Evolutionary conservation across 1,140 invertebrate genomes (phyloP).

Genomic region (Coptotermes formosanus): DNA sequence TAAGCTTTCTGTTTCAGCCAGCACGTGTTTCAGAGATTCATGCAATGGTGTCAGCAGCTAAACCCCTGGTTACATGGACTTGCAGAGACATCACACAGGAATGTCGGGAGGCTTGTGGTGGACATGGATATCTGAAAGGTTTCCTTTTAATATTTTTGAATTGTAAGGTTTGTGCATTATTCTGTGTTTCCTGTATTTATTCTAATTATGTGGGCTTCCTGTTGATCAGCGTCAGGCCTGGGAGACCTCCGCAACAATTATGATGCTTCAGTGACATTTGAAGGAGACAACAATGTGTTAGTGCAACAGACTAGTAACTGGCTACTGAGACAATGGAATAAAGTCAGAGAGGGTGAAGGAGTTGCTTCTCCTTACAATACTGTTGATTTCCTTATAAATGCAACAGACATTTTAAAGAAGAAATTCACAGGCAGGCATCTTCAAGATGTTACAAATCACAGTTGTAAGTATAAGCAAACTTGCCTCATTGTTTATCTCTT

Average conservation of each 20-base stretch:
- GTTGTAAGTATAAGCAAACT: constrained; percentile 11
- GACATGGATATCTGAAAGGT: constrained; percentile 77
- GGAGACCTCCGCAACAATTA: constrained; percentile 84
- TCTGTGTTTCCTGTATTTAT: constrained; percentile 9
- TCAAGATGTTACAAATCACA: constrained; percentile 46
- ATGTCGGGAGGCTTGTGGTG: constrained; percentile 86
- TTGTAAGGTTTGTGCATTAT: background rate
- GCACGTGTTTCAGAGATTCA: constrained; percentile 84
- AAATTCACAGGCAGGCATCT: constrained; percentile 52
- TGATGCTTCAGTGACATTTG: constrained; percentile 91
- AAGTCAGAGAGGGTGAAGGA: constrained; percentile 45
- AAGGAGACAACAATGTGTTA: constrained; percentile 95
- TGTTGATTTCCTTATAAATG: constrained; percentile 59
- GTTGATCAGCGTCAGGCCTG: constrained; percentile 64
- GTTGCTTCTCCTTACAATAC: constrained; percentile 62
- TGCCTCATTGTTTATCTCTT: no score
- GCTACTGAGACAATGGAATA: constrained; percentile 66
- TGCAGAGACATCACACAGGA: constrained; percentile 85
- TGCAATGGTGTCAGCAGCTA: constrained; percentile 82
- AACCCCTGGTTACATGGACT: constrained; percentile 84
- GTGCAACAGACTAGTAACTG: constrained; percentile 93
- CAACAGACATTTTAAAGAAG: constrained; percentile 50
- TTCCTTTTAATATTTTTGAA: constrained; percentile 36
- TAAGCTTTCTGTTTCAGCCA: constrained; percentile 48
- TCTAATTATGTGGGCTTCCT: constrained; percentile 28